A percentile compares a stretch with the other conserved stretches of the same genome.
phyloP scores from a whole-genome alignment of 2,797 vertebrate species.

The Cygnus olor region DNA sequence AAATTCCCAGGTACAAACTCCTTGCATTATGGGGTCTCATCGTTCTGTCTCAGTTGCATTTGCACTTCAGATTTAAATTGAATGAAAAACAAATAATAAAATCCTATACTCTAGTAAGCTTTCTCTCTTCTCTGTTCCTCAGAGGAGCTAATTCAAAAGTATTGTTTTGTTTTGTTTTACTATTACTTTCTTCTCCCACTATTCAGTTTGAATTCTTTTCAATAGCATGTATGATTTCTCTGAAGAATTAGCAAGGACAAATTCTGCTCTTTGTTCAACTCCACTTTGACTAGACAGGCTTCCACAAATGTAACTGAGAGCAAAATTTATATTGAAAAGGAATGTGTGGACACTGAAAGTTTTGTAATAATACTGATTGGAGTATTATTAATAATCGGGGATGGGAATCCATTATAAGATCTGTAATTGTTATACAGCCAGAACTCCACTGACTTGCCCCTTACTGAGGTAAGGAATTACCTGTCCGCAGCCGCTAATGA shows the following conservation, averaged over 20 bases:
- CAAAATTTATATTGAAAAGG: background rate
- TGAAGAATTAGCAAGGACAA: background rate
- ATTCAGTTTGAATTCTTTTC: background rate
- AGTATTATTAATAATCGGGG: background rate
- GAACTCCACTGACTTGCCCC: background rate
- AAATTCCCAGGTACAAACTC: background rate
- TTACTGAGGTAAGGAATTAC: conserved; percentile 16
- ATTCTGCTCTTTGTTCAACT: background rate
- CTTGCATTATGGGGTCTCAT: background rate
- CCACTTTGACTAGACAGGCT: background rate
- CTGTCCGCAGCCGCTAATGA: conserved; percentile 76
- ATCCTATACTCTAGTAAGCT: background rate
- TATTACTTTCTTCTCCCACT: background rate
- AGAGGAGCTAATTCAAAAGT: background rate
- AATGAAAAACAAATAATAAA: background rate
- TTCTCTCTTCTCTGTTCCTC: background rate
- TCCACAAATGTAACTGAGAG: rapidly evolving
- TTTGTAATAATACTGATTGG: background rate
- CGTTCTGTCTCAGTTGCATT: background rate
- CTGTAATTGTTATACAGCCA: background rate
- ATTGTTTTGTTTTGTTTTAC: background rate
- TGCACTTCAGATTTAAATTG: background rate
- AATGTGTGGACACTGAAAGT: rapidly evolving
- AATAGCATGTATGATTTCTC: background rate
- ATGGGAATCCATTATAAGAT: background rate